Evolutionary conservation across 2,797 vertebrate genomes (phyloP), one percentile per base, ranked within the genome.

Genomic region (Pseudotriccus pelzelni): DNA sequence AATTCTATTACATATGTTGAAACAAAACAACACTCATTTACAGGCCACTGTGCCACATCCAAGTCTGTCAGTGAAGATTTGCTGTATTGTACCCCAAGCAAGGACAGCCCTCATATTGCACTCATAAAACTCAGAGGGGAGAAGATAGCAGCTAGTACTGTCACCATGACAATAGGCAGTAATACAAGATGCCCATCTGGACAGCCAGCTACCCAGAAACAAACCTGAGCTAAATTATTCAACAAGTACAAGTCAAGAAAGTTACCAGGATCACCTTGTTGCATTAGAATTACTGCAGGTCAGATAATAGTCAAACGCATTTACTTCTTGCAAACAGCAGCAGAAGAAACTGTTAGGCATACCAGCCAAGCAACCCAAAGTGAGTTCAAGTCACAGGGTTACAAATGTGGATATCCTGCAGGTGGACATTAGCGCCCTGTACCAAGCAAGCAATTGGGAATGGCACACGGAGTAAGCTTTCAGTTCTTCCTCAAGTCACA

Each of bases 221-320:
- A 93, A 88, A 59, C n/a, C 37, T 39, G 17, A 76, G 72, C 37
- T 94, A 69, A 95, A 93, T 95, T 84, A 95, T 83, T 95, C 43
- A 96, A 27, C 36, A 60, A 52, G 47, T 58, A 44, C 32, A 67
- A 85, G 66, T 77, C 59, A 39, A 49, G 66, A 0, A 0, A 92
- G 44, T 67, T 69, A 83, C 25, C 73, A 58, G 5, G 55, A 94
- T 73, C 58, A 75, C 30, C 47, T 66, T 75, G 44, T 28, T 5
- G 10, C 36, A 50, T 32, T n/a, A 68, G 69, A 92, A 68, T 22
- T 49, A 55, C 67, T 52, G 67, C 28, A 66, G 60, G 68, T 85
- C 89, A 86, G 34, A 59, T 25, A 6, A 9, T 8, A 60, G 16
- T 32, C 21, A 89, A 83, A 79, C 24, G 67, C 17, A 73, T 62